A percentile compares a stretch with the other conserved stretches of the same genome.
phyloP scores from a whole-genome alignment of 64 coral and sea anemone species.

The Pachyseris speciosa region DNA sequence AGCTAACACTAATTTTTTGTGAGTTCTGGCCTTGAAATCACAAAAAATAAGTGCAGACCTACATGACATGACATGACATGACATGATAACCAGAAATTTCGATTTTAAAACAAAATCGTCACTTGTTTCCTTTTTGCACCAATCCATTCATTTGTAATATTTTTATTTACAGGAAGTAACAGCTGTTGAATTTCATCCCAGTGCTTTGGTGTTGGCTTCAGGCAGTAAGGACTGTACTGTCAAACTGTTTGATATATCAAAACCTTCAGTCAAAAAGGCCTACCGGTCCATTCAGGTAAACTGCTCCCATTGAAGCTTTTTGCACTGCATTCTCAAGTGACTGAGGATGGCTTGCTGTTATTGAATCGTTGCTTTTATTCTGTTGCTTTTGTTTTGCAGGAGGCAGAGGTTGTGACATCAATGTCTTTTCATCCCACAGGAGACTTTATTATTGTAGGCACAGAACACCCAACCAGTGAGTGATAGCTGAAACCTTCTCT shows the following conservation, averaged over 20 bases:
- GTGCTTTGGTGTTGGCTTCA: conserved; percentile 70
- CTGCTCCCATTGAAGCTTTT: too few species aligned
- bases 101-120: too few species aligned
- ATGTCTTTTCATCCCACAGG: conserved; percentile 98
- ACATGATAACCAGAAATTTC: too few species aligned
- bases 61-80: too few species aligned
- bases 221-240: conserved; percentile 90
- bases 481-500: background rate
- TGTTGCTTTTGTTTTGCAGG: conserved; percentile 42
- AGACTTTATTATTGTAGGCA: conserved; percentile 90
- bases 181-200: conserved; percentile 87
- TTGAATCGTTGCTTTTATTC: background rate
- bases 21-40: too few species aligned
- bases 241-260: conserved; percentile 97
- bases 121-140: background rate
- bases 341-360: too few species aligned
- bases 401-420: conserved; percentile 80
- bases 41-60: too few species aligned
- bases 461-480: conserved; percentile 97
- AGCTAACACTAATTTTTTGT: too few species aligned
- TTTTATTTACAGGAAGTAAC: conserved; percentile 84
- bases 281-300: conserved; percentile 92
- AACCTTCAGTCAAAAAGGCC: conserved; percentile 96
- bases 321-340: too few species aligned
- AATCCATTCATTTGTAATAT: background rate